Percentiles rank a stretch among this genome's conserved stretches.
These are phyloP conservation scores for Troides helena DNA, from an alignment of 2,888 invertebrate species.

Conservation along the genomic window DNA sequence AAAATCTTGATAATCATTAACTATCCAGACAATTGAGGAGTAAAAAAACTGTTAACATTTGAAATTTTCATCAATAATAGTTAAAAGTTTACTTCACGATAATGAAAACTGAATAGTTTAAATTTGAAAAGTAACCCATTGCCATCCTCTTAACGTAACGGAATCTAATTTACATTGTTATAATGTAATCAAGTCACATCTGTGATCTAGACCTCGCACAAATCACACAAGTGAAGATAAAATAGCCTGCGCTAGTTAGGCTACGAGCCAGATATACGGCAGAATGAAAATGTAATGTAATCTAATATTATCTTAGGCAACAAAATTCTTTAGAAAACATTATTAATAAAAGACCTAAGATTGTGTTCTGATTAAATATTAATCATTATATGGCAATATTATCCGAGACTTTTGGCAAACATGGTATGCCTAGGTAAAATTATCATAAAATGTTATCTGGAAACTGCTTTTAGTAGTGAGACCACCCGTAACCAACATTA, in stretches of 20 bases:
- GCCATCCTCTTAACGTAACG: slow-evolving; percentile 6
- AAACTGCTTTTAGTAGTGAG: too few relatives aligned
- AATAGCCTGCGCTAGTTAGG: slow-evolving; percentile 2
- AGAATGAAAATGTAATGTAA: slow-evolving; percentile 1
- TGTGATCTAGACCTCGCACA: slow-evolving; percentile 22
- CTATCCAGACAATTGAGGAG: not conserved
- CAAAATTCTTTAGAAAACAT: not conserved
- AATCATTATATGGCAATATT: too few relatives aligned
- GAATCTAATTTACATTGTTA: slow-evolving; percentile 11
- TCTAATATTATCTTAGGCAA: not conserved
- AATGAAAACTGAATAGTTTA: not conserved
- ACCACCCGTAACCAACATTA: too few relatives aligned
- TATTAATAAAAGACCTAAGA: not conserved
- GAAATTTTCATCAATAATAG: too few relatives aligned
- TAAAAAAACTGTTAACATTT: too few relatives aligned
- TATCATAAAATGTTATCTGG: too few relatives aligned
- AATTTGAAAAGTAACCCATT: not conserved
- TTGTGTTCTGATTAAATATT: too few relatives aligned
- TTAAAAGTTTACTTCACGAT: not conserved
- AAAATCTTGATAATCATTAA: not conserved
- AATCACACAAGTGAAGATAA: slow-evolving; percentile 19
- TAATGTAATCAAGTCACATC: slow-evolving; percentile 13
- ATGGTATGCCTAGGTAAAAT: too few relatives aligned
- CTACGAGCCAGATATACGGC: slow-evolving; percentile 2
- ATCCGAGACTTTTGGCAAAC: too few relatives aligned